Percentiles rank a stretch among this genome's conserved stretches.
phyloP scores from a whole-genome alignment of 1,140 invertebrate genomes.

The Asbolus verrucosus region DNA sequence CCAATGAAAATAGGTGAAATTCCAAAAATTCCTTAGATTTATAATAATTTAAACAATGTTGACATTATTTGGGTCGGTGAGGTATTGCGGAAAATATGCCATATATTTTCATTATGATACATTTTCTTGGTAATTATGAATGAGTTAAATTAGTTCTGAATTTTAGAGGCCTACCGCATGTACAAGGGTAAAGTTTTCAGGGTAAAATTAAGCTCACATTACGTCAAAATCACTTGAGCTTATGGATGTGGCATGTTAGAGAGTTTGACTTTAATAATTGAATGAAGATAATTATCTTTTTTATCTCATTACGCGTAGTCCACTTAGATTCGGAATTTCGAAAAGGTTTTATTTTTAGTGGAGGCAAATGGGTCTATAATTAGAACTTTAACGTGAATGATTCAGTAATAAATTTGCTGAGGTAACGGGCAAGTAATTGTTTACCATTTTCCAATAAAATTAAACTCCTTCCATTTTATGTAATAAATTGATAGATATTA shows the following conservation, averaged over 20 bases:
- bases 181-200: slow-evolving; percentile 40
- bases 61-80: slow-evolving; percentile 31
- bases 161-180: slow-evolving; percentile 44
- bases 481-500: slow-evolving; percentile 37
- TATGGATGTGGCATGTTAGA: slow-evolving; percentile 36
- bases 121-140: slow-evolving; percentile 45
- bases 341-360: background rate
- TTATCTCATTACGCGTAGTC: slow-evolving; percentile 16
- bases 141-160: slow-evolving; percentile 45
- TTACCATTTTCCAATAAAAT: slow-evolving; percentile 34
- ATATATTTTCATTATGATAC: slow-evolving; percentile 43
- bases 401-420: background rate
- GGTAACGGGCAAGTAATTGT: slow-evolving; percentile 18
- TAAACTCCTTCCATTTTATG: slow-evolving; percentile 29
- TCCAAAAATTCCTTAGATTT: background rate
- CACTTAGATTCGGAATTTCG: background rate
- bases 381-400: background rate
- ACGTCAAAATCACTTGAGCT: slow-evolving; percentile 41
- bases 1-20: background rate
- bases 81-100: slow-evolving; percentile 40
- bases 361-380: background rate
- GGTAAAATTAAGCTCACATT: slow-evolving; percentile 38
- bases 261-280: slow-evolving; percentile 25
- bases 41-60: slow-evolving; percentile 19
- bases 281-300: slow-evolving; percentile 30